phyloP scores from a whole-genome alignment of 2,113 vertebrate genomes.

The Nothobranchius furzeri region DNA sequence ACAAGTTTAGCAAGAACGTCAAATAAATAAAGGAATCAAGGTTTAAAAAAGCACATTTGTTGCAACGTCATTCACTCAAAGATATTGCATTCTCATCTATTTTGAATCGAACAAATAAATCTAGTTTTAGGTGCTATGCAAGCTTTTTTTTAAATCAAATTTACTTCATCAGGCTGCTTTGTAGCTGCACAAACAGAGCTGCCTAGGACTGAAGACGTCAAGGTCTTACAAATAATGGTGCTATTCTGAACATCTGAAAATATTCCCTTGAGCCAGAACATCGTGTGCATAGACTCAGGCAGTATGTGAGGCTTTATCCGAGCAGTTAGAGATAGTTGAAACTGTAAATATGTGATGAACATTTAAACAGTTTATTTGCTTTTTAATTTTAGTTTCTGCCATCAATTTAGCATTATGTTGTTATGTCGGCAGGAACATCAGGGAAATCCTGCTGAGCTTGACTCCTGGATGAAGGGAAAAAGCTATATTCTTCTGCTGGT shows the following conservation, averaged over 20 bases:
- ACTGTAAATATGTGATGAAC: not conserved
- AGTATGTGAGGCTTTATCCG: not conserved
- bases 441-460: too few species aligned
- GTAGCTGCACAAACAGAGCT: too few species aligned
- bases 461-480: too few species aligned
- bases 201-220: not conserved
- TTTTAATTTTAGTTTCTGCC: too few species aligned
- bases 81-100: not conserved
- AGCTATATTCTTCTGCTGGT: too few species aligned
- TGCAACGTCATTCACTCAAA: too few species aligned
- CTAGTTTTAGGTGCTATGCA: not conserved
- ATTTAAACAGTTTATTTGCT: not conserved
- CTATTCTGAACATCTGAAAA: not conserved
- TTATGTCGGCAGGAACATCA: too few species aligned
- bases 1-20: conserved; percentile 3
- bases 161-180: not conserved
- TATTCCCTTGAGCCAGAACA: not conserved
- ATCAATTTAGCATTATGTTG: too few species aligned
- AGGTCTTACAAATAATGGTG: not conserved
- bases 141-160: not conserved
- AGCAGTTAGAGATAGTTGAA: not conserved
- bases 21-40: too few species aligned
- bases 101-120: not conserved
- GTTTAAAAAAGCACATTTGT: too few species aligned
- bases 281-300: not conserved